Percentiles rank a stretch among this genome's conserved stretches.
These are phyloP conservation scores for Arctia plantaginis DNA, from an alignment of 2,888 invertebrate species.

Conservation along the genomic window DNA sequence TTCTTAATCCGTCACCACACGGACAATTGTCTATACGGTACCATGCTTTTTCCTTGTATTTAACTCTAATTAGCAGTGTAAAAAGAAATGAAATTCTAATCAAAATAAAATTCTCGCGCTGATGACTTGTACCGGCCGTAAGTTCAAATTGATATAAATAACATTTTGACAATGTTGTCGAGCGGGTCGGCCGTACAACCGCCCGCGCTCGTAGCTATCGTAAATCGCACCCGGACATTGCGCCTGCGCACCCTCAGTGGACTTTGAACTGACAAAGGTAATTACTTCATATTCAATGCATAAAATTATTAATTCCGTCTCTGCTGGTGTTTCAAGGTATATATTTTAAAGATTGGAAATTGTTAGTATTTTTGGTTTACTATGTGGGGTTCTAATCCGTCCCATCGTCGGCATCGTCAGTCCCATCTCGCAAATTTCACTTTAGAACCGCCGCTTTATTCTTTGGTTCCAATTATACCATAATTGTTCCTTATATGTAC, in stretches of 20 bases:
- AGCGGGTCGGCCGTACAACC: conserved; percentile 23
- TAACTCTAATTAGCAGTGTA: too few species aligned
- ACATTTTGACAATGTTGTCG: conserved; percentile 50
- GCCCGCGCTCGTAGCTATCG: conserved; percentile 21
- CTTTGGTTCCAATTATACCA: too few species aligned
- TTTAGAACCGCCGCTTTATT: too few species aligned
- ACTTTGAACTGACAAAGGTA: background rate
- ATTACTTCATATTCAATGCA: background rate
- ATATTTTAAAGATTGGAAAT: background rate
- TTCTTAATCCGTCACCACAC: too few species aligned
- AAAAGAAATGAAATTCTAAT: background rate
- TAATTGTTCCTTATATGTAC: too few species aligned
- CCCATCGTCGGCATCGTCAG: too few species aligned
- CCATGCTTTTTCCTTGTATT: too few species aligned
- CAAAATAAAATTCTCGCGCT: background rate
- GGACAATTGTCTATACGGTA: too few species aligned
- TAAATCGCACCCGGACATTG: conserved; percentile 33
- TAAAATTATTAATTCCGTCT: too few species aligned
- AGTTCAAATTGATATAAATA: conserved; percentile 51
- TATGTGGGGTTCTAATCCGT: too few species aligned
- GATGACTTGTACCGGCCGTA: background rate
- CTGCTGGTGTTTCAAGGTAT: background rate
- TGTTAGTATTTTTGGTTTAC: too few species aligned
- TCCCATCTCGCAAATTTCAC: too few species aligned
- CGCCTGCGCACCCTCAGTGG: conserved; percentile 28